phyloP scores from a whole-genome alignment of 2,113 vertebrate genomes.

The Piaya cayana region DNA sequence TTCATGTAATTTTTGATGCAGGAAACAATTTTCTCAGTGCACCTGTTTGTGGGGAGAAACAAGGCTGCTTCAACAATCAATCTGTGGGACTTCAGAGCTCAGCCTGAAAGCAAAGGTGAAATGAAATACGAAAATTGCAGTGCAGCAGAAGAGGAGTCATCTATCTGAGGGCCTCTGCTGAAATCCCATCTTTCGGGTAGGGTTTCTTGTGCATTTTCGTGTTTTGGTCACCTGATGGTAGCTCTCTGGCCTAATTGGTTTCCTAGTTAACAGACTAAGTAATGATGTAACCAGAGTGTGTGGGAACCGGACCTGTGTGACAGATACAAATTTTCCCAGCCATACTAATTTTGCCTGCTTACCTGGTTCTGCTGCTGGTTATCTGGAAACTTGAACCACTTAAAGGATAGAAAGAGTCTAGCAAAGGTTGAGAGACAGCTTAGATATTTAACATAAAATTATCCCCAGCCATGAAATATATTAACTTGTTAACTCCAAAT shows the following conservation, averaged over 20 bases:
- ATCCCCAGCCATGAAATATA: constrained; percentile 32
- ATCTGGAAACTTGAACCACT: constrained; percentile 91
- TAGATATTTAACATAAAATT: constrained; percentile 63
- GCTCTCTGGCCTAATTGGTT: constrained; percentile 84
- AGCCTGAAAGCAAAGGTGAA: constrained; percentile 98
- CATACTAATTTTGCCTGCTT: constrained; percentile 86
- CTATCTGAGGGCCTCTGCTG: constrained; percentile 91
- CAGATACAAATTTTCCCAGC: constrained; percentile 95
- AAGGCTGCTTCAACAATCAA: constrained; percentile 78
- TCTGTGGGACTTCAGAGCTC: constrained; percentile 88
- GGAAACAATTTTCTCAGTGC: constrained; percentile 77
- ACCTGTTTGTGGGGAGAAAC: constrained; percentile 77
- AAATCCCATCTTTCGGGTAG: constrained; percentile 92
- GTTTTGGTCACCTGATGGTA: constrained; percentile 91
- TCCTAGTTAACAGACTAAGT: constrained; percentile 85
- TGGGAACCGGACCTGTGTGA: constrained; percentile 95
- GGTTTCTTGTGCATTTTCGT: constrained; percentile 90
- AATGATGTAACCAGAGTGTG: constrained; percentile 99
- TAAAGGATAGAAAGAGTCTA: constrained; percentile 75
- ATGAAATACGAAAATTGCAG: constrained; percentile 99
- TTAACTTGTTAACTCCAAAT: constrained; percentile 43
- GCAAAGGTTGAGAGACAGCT: constrained; percentile 64
- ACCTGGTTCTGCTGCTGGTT: constrained; percentile 86
- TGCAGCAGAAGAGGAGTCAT: constrained; percentile 88
- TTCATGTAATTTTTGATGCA: constrained; percentile 64